Evolutionary conservation across 2,797 vertebrate species (phyloP), one percentile per base, ranked within the genome.

Genomic region (Myiothlypis chrysogaster): DNA sequence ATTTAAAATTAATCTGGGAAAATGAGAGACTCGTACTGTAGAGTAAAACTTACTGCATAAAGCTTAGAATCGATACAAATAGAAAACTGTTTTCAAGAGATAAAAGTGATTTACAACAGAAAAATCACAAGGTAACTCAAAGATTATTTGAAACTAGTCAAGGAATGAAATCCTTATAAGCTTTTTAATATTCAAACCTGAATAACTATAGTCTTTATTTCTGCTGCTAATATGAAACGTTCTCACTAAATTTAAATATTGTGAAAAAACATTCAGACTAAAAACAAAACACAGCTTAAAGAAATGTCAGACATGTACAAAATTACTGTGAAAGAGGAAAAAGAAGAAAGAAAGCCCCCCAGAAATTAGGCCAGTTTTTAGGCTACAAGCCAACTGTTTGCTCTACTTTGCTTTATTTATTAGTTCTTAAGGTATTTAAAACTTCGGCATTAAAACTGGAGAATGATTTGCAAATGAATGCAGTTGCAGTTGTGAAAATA

Each of bases 391-490:
- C 98, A 99, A 99, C 98, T 98, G 98, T 98, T 98, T 98, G 98
- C 98, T 98, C 97, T 97, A 97, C 98, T 98, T 98, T 97, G 97
- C 98, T 98, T 98, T 98, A 98, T 98, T 99, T 98, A 99, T 98
- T 98, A 97, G 98, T 98, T 98, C 98, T 98, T 98, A 98, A 98
- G 98, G 98, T 98, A 98, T 99, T 99, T 98, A 98, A 98, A 98
- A 98, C 97, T 97, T 93, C 97, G 97, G 98, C 98, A 98, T 98
- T 98, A 99, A 99, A 99, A 98, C 98, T 98, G 97, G 97, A 95
- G 98, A 97, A 97, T 97, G 95, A 99, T 99, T 99, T 99, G 99
- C 99, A 99, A 99, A 98, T 99, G 98, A 99, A 99, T 99, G 98
- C 97, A 96, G 97, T 98, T 98, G 98, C 98, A 98, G 98, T 99